phyloP scores from a whole-genome alignment of 1,140 invertebrate genomes.

The Drosophila pallidifrons region DNA sequence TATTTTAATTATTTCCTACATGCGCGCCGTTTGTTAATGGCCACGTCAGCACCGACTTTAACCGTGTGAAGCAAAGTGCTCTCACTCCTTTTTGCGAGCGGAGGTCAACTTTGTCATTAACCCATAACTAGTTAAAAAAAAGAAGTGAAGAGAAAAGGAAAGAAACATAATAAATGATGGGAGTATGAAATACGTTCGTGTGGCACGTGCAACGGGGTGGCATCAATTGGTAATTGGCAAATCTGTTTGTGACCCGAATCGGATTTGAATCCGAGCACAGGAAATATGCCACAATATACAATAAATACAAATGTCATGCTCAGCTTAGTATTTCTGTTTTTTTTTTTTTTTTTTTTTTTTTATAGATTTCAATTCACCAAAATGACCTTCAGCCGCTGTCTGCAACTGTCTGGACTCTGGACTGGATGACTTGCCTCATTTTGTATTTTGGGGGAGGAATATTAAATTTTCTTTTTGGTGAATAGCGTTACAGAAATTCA shows the following conservation, averaged over 20 bases:
- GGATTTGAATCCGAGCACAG: constrained; percentile 1
- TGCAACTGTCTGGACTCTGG: neutral
- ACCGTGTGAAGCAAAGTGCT: neutral
- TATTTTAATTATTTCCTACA: constrained; percentile 77
- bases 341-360: neutral
- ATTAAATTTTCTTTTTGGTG: constrained; percentile 9
- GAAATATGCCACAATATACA: neutral
- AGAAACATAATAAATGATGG: too few relatives aligned
- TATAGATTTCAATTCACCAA: neutral
- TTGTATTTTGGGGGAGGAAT: constrained; percentile 9
- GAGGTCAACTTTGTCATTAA: constrained; percentile 28
- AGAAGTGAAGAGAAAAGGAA: too few relatives aligned
- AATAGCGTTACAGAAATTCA: constrained; percentile 49
- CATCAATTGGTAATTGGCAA: constrained; percentile 1
- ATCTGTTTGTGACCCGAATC: neutral
- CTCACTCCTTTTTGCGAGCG: neutral
- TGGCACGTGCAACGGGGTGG: neutral
- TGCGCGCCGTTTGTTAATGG: constrained; percentile 72
- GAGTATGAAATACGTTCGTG: neutral
- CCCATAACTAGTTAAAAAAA: neutral
- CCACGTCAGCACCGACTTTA: constrained; percentile 41
- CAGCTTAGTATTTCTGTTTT: neutral
- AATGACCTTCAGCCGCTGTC: neutral
- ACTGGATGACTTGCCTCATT: constrained; percentile 5
- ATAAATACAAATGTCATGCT: neutral